Conservation (phyloP, 2,113 vertebrate genomes). For the Nyctibius bracteatus region DNA sequence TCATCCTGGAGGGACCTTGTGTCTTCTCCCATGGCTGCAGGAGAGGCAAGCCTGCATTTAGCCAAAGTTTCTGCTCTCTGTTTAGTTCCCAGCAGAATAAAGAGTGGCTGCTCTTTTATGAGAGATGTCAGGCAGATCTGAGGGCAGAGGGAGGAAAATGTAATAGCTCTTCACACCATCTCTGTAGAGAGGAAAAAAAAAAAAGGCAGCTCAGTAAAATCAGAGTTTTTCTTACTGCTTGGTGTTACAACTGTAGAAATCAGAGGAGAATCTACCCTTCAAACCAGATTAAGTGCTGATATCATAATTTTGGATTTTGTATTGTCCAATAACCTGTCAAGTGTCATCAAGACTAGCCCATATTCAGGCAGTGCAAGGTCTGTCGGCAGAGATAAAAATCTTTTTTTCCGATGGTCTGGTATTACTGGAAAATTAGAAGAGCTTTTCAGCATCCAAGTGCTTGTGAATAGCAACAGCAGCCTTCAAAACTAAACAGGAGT, state of each 20-base stretch:
- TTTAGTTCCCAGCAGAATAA: not conserved
- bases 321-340: not conserved
- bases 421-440: not conserved
- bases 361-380: not conserved
- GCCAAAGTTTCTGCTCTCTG: not conserved
- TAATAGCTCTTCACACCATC: not conserved
- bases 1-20: not conserved
- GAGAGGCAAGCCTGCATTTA: not conserved
- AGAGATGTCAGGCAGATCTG: not conserved
- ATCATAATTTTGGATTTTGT: not conserved
- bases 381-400: not conserved
- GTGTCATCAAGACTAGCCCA: not conserved
- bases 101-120: not conserved
- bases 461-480: not conserved
- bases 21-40: not conserved
- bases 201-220: not conserved
- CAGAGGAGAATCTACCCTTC: not conserved
- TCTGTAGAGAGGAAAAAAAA: not conserved
- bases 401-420: not conserved
- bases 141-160: not conserved
- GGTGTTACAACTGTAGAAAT: not conserved
- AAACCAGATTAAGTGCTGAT: not conserved
- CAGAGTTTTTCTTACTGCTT: not conserved
- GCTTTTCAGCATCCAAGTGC: not conserved
- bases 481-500: not conserved